phyloP scores from a whole-genome alignment of 2,888 invertebrate genomes.

The Nymphalis c-album region DNA sequence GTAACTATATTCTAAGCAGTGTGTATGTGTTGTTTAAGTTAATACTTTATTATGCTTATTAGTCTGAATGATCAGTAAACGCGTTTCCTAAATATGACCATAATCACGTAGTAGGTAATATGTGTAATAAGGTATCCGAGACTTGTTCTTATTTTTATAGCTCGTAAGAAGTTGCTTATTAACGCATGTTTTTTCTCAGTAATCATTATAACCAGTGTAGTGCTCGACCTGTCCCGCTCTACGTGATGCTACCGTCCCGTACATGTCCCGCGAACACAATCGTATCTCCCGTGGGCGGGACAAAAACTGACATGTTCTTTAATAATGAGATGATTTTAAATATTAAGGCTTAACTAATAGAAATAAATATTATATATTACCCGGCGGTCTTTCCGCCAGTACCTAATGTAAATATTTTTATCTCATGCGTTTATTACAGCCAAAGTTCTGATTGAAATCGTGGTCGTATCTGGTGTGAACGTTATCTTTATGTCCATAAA shows the following conservation, averaged over 20 bases:
- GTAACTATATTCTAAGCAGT: neutral
- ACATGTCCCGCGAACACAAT: too few relatives aligned
- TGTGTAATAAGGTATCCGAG: neutral
- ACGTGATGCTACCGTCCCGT: neutral
- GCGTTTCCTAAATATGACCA: slow-evolving; percentile 2
- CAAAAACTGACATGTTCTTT: neutral
- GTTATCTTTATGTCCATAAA: too few relatives aligned
- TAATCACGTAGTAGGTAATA: neutral
- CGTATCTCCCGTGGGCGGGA: neutral
- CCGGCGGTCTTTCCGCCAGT: too few relatives aligned
- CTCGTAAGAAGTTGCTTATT: slow-evolving; percentile 8
- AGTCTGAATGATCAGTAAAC: neutral
- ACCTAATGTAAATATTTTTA: too few relatives aligned
- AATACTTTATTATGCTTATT: neutral
- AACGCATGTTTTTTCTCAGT: slow-evolving; percentile 7
- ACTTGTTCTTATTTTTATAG: slow-evolving; percentile 3
- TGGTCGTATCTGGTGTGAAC: too few relatives aligned
- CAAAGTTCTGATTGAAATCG: too few relatives aligned
- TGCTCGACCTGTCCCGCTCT: neutral
- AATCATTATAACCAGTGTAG: neutral
- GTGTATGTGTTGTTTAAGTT: neutral
- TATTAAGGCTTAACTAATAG: too few relatives aligned
- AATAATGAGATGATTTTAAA: too few relatives aligned
- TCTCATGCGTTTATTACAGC: too few relatives aligned
- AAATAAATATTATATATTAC: too few relatives aligned